Base-by-base conservation (phyloP, 1,140 invertebrate genomes). In the Drosophila elegans region DNA sequence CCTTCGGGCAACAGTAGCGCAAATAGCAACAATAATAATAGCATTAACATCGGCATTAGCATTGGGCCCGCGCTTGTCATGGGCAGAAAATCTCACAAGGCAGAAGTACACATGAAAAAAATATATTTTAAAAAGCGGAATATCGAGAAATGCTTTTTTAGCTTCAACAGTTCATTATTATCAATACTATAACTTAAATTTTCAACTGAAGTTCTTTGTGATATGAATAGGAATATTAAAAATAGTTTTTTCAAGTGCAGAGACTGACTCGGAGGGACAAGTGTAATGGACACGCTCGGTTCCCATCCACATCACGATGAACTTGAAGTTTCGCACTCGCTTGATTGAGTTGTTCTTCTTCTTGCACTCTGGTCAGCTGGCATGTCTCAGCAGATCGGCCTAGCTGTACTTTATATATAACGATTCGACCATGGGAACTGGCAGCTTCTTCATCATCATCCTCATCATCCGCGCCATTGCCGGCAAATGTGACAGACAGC, bases 331-430 rank as follows among this genome's bases (percentile, higher is more conserved):
- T 77, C 57, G 74, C 64, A 69, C 77, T 81, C 72, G 79, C 79
- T 80, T 88, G 83, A 88, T 88, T 88, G 83, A 88, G 83, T 76
- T 89, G 84, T 86, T 88, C 83, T 82, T 69, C 67, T 63, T 41
- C 49, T 49, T 51, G 60, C 63, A 39, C 67, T 56, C 51, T 48
- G 64, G 72, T 53, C 69, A 53, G 56, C 56, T 77, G 75, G 63
- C 64, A 56, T 78, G 77, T 46, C 81, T 80, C 74, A 76, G 71
- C 75, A 83, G 75, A 88, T 89, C 84, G 53, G 71, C 41, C 66
- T 88, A 88, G 83, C 83, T 86, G 83, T 86, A 86, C 83, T 86
- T 88, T 82, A 75, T 82, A 77, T 60, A 73, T 69, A 69, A 76
- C 61, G 73, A 71, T 56, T 60, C 75, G 63, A 61, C 74, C 74